Percentiles rank a stretch among this genome's conserved stretches.
Evolutionary conservation across 2,888 invertebrate genomes (phyloP).

Genomic region (Sialis fuliginosa): DNA sequence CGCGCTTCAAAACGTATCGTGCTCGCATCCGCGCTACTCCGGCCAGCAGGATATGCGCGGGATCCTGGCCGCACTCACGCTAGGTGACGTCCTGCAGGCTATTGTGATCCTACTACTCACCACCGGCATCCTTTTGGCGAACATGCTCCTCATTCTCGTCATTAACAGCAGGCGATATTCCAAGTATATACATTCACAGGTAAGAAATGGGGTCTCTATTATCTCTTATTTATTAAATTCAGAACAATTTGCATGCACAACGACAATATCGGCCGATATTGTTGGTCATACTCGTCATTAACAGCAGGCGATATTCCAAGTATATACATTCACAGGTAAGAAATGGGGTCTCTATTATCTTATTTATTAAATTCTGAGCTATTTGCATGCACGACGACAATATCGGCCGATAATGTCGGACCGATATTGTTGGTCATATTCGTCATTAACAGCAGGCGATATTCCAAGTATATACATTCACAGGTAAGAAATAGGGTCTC

Average conservation of each 20-base stretch:
- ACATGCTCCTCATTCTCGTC: slow-evolving; percentile 63
- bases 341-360: no score
- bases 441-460: no score
- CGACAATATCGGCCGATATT: no score
- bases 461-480: no score
- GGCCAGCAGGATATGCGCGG: slow-evolving; percentile 30
- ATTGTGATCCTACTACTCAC: slow-evolving; percentile 59
- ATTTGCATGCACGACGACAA: no score
- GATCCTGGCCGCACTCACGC: slow-evolving; percentile 42
- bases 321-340: slow-evolving; percentile 76
- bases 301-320: slow-evolving; percentile 65
- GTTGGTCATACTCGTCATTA: slow-evolving; percentile 64
- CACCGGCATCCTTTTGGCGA: slow-evolving; percentile 62
- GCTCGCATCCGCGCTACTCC: slow-evolving; percentile 48
- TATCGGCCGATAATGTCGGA: no score
- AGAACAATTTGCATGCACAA: no score
- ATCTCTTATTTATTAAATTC: no score
- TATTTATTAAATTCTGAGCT: no score
- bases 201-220: slow-evolving; percentile 20
- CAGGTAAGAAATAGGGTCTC: no score
- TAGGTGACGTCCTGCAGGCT: slow-evolving; percentile 59
- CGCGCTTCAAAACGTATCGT: slow-evolving; percentile 66
- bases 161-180: slow-evolving; percentile 69
- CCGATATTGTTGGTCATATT: no score
- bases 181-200: slow-evolving; percentile 78